Evolutionary conservation across 1,140 invertebrate species (phyloP), one percentile per base, ranked within the genome.

Genomic region (Micrasema longulum): DNA sequence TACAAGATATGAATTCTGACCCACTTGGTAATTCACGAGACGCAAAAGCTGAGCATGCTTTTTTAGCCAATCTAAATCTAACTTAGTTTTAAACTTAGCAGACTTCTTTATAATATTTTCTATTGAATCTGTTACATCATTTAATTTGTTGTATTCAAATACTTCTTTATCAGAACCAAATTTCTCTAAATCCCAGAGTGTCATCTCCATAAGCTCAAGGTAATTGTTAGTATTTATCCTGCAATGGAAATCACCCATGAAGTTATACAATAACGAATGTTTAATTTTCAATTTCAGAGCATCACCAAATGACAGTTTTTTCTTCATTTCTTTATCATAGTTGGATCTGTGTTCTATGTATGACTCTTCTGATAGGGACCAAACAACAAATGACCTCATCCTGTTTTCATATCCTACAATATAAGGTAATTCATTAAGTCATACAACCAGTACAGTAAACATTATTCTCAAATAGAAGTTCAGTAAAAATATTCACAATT

Each of bases 121-220:
- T 60, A 83, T 67, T 55, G 82, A 65, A 48, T 84, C 78, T 5
- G 82, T 84, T 10, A 84, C 76, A 60, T 75, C 78, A 62, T 83
- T 83, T 22, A 26, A 69, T 63, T 64, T 78, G 10, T 77, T 57
- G 48, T 80, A 83, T 62, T 80, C 82, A 63, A 77, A 79, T 72
- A 79, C 79, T 43, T 70, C 76, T 78, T 83, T 80, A 23, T 81
- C 77, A 41, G 78, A 81, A 18, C 77, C 76, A 70, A 81, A 83
- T 65, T 79, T 83, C 22, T 82, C 79, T 16, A 77, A 78, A 71
- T 84, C 82, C 82, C 82, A 84, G 5, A 83, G 18, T 0, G 73
- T 77, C 55, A 80, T 80, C 1, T 82, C 78, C 43, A 83, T 35
- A 1, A 81, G 38, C 66, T 84, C 83, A 79, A 81, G 81, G 52